phyloP scores from a whole-genome alignment of 2,113 vertebrate genomes.

The Urocitellus parryii region DNA sequence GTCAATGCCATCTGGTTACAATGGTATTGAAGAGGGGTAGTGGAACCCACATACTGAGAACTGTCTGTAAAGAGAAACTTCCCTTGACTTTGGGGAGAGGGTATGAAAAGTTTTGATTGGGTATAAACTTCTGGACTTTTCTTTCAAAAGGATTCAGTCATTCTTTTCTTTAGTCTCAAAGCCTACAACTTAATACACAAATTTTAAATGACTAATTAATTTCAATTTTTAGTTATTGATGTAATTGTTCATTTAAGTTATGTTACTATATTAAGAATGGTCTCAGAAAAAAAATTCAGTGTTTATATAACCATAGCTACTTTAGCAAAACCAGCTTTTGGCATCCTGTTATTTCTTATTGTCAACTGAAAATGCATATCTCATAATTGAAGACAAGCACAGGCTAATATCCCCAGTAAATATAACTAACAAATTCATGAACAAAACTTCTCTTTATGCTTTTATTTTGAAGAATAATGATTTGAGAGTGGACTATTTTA shows the following conservation, averaged over 20 bases:
- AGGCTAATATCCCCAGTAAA: not conserved
- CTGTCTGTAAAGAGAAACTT: not conserved
- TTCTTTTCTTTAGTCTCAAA: not conserved
- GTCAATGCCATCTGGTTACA: not conserved
- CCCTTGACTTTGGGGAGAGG: not conserved
- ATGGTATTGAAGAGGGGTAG: not conserved
- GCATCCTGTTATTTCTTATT: slow-evolving; percentile 27
- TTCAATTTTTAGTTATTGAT: slow-evolving; percentile 52
- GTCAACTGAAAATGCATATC: not conserved
- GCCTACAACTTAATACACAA: not conserved
- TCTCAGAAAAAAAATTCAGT: slow-evolving; percentile 58
- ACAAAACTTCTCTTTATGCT: not conserved
- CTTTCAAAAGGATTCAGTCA: not conserved
- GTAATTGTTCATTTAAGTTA: slow-evolving; percentile 50
- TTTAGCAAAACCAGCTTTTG: slow-evolving; percentile 5
- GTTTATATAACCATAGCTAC: slow-evolving; percentile 41
- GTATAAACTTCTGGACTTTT: not conserved
- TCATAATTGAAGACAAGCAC: slow-evolving; percentile 58
- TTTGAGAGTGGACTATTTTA: not conserved
- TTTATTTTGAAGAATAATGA: slow-evolving; percentile 42
- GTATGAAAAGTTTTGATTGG: not conserved
- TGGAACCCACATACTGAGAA: not conserved
- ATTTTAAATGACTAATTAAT: slow-evolving; percentile 39
- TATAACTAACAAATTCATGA: slow-evolving; percentile 42
- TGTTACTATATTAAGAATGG: slow-evolving; percentile 51